Conservation (phyloP, 2,888 invertebrate genomes). For the Melanostoma mellinum region DNA sequence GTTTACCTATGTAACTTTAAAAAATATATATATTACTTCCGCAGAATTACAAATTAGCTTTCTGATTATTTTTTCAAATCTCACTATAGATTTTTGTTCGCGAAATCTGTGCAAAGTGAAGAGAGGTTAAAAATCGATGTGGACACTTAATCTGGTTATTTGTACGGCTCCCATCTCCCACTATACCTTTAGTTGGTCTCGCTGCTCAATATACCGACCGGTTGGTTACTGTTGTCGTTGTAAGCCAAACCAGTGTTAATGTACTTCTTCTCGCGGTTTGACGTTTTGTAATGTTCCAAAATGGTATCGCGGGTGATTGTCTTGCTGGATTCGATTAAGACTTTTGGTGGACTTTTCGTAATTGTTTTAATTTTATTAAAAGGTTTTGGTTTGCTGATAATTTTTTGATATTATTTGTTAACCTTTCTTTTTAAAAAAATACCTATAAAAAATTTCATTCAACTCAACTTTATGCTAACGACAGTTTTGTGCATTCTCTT, state of each 20-base stretch:
- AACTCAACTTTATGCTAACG: no score
- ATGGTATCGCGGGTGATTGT: conserved; percentile 38
- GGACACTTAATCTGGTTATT: conserved; percentile 25
- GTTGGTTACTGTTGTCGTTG: conserved; percentile 44
- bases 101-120: conserved; percentile 2
- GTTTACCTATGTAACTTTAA: neutral
- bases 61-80: conserved; percentile 13
- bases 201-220: conserved; percentile 35
- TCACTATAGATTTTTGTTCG: conserved; percentile 25
- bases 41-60: conserved; percentile 23
- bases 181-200: conserved; percentile 15
- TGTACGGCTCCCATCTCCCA: conserved; percentile 28
- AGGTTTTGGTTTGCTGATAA: conserved; percentile 4
- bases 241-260: conserved; percentile 32
- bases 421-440: neutral
- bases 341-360: neutral
- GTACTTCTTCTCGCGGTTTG: conserved; percentile 43
- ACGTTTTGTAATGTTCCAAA: conserved; percentile 34
- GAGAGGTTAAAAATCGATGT: conserved; percentile 21
- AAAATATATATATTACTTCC: conserved; percentile 24
- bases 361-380: conserved; percentile 24
- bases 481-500: no score
- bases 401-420: neutral
- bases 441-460: neutral
- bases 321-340: conserved; percentile 15